Evolutionary conservation across 2,113 vertebrate genomes (phyloP), one percentile per base, ranked within the genome.

Genomic region (Xyrauchen texanus): DNA sequence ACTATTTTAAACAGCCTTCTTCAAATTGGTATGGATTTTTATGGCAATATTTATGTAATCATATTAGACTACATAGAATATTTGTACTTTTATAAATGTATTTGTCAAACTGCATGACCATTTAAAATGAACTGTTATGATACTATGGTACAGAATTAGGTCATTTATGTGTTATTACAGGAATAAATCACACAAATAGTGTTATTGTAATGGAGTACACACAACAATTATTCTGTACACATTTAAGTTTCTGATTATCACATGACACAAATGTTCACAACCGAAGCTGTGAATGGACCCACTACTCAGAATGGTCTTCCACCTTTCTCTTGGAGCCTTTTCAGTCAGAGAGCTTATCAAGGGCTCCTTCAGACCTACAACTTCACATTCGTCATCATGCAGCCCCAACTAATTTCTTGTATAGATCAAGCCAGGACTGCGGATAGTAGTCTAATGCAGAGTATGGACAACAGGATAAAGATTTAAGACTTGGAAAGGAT

Each of bases 261-360:
- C 58, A 91, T 96, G 86, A 95, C 94, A 1, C 87, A 88, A 0
- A 84, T 87, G 0, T 94, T 95, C 85, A 90, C 82, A 0, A 90
- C 94, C 0, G 85, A 94, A 0, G 94, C 94, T 12, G 90, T 97
- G 77, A 98, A 92, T 0, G 95, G 95, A 0, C 96, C 96, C 53
- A 93, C 95, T 0, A 94, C 93, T 0, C 93, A 96, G 84, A 92
- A 88, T 0, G 95, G 93, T 0, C 93, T 96, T 49, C 94, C 88
- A 0, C 90, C 91, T 13, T 97, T 97, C 90, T 92, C 84, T 49
- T 97, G 95, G 95, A 86, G 12, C 3, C 77, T 21, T 3, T 97
- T 97, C 87, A 97, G 97, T 88, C 75, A 82, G 80, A 97, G 95
- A 0, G 80, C 85, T 5, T 95, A 96, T 63, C 81, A 86, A 65